Evolutionary conservation across 2,797 vertebrate species (phyloP), one percentile per base, ranked within the genome.

Genomic region (Falco berigora): DNA sequence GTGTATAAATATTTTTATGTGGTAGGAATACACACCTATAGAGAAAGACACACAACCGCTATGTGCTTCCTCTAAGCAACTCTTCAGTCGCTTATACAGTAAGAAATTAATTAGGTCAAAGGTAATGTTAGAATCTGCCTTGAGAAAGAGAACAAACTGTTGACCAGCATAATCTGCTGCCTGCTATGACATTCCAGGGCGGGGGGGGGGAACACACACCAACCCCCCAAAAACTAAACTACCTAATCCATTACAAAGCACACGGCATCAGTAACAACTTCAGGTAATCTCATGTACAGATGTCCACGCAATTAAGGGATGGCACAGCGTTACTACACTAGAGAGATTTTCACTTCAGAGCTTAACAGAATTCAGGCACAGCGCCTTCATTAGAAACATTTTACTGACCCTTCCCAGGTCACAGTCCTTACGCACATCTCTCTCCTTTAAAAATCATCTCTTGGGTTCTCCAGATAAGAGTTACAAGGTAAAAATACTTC

Each of bases 21-120:
- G 42, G 21, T 46, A 77, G 49, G 32, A 93, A 83, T 32, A 89
- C 30, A 49, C 71, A 92, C 14, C 21, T 96, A 72, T 97, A 94
- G 90, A 97, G 97, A 98, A 98, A 96, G 91, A 98, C 84, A 97
- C 90, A 96, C 92, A 97, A 95, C 81, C 95, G 95, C 97, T 97
- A 38, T 83, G 92, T 69, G 66, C 95, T 97, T 97, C 93, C 95
- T 97, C 97, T 80, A 94, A 98, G 97, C 95, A 97, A 95, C 97
- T 97, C 97, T 97, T 93, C 94, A 94, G 93, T 86, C 95, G 93
- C 91, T 96, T 23, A 93, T 84, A 96, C 92, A 97, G 78, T 88
- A 97, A 97, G 95, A 97, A 98, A 97, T 97, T 95, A 97, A 97
- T 97, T 97, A 97, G 94, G 96, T 75, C 96, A 92, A 97, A 97